phyloP scores from a whole-genome alignment of 2,113 vertebrate species.

The Oophaga pumilio region DNA sequence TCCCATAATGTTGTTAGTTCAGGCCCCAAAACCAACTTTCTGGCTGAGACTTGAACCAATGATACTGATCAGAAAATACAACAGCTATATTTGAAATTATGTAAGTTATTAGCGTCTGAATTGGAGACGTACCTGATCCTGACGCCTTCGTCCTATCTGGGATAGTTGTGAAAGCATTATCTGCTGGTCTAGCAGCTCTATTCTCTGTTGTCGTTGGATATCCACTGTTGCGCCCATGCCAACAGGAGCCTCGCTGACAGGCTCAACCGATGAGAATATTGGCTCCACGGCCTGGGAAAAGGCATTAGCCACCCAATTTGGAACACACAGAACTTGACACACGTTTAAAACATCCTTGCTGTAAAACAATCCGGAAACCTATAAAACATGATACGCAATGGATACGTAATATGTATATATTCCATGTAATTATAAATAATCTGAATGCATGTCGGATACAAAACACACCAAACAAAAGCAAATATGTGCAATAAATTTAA shows the following conservation, averaged over 20 bases:
- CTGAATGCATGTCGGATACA: not conserved
- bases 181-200: conserved; percentile 92
- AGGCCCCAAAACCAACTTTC: too few relatives aligned
- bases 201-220: conserved; percentile 93
- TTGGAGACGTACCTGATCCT: conserved; percentile 73
- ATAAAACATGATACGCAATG: conserved; percentile 34
- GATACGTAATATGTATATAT: too few relatives aligned
- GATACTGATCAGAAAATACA: too few relatives aligned
- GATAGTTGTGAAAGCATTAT: conserved; percentile 88
- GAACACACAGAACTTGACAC: conserved; percentile 80
- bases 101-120: not conserved
- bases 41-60: too few relatives aligned
- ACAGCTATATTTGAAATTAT: too few relatives aligned
- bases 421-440: not conserved
- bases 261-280: conserved; percentile 84
- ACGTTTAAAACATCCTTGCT: conserved; percentile 76
- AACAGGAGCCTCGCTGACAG: conserved; percentile 77
- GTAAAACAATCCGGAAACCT: conserved; percentile 89
- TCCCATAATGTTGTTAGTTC: too few relatives aligned
- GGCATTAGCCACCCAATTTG: conserved; percentile 78
- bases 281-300: conserved; percentile 84
- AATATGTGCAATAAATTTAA: not conserved
- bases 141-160: conserved; percentile 77
- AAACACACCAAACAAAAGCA: not conserved
- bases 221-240: conserved; percentile 97